Base-by-base conservation (phyloP, 1,140 invertebrate genomes). In the Telenomus remus region DNA sequence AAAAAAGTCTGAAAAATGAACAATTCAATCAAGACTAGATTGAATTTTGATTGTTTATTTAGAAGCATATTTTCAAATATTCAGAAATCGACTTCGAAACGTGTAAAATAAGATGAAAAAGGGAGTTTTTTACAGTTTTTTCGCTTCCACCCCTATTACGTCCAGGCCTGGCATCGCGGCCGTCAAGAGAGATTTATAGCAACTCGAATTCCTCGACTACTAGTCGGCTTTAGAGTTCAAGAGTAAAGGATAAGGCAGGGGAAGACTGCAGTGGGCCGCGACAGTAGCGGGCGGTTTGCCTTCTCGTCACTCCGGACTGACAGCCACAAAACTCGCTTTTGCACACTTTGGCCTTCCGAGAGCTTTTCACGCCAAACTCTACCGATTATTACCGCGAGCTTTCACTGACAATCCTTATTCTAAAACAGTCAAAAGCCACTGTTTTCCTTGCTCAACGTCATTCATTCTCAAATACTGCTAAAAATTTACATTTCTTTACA, bases 161-260 rank as follows among this genome's bases (percentile, higher is more conserved):
- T 70, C 63, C 69, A 65, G 59, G 61, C 64, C 79, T 80, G 82
- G 83, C 83, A 87, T 85, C 84, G 83, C 85, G 79, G 80, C 80
- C 81, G 84, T 88, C 86, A 88, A 84, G 86, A 80, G 80, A 87
- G 86, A 88, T 88, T 88, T 88, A 88, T 87, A 85, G 85, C 80
- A 88, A 88, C 86, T 88, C 86, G 86, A 88, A 88, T 85, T 85
- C 81, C 82, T 82, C 85, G 84, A 87, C 86, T 88, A 84, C 83
- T 86, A 87, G 84, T 85, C 85, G 85, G 80, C 78, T 74, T 79
- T 80, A 79, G 82, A 76, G 72, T 60, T 65, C 77, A 82, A 73
- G 78, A 79, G 79, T 73, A 77, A 80, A 80, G 76, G 76, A 70
- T 53, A 76, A 78, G 73, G 76, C 66, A 76, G 78, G 64, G 72